Percentiles rank a stretch among this genome's conserved stretches.
Evolutionary conservation across 2,797 vertebrate genomes (phyloP).

Genomic region (Sciurus vulgaris): DNA sequence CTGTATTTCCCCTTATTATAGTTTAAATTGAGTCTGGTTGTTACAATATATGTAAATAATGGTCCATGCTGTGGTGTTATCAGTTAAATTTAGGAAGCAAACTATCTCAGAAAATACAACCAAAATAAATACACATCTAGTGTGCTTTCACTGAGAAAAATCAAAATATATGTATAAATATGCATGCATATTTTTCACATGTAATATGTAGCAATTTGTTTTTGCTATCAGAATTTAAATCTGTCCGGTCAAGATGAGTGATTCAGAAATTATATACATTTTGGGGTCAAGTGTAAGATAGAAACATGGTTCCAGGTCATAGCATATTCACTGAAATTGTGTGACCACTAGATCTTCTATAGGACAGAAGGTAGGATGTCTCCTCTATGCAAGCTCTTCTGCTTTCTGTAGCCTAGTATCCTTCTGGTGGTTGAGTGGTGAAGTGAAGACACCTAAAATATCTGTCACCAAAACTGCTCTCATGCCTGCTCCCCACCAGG

Average conservation of each 20-base stretch:
- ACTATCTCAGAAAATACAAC: neutral
- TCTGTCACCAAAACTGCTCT: neutral
- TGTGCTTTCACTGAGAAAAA: slow-evolving; percentile 1
- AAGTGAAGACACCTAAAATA: neutral
- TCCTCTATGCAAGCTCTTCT: neutral
- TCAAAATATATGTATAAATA: neutral
- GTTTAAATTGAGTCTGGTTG: slow-evolving; percentile 4
- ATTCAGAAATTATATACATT: neutral
- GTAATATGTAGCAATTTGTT: neutral
- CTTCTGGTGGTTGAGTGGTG: neutral
- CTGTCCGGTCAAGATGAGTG: neutral
- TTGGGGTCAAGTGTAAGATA: neutral
- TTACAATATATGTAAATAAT: neutral
- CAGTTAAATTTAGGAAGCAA: slow-evolving; percentile 35
- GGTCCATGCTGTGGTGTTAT: neutral
- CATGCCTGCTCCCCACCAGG: neutral
- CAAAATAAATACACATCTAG: neutral
- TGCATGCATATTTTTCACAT: neutral
- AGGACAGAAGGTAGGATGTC: neutral
- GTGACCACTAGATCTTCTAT: neutral
- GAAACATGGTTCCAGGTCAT: neutral
- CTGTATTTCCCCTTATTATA: neutral
- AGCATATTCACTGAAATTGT: neutral
- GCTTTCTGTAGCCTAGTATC: neutral
- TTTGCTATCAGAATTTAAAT: slow-evolving; percentile 6